A percentile compares a stretch with the other conserved stretches of the same genome.
phyloP scores from a whole-genome alignment of 2,888 invertebrate species.

The Lottia scabra region DNA sequence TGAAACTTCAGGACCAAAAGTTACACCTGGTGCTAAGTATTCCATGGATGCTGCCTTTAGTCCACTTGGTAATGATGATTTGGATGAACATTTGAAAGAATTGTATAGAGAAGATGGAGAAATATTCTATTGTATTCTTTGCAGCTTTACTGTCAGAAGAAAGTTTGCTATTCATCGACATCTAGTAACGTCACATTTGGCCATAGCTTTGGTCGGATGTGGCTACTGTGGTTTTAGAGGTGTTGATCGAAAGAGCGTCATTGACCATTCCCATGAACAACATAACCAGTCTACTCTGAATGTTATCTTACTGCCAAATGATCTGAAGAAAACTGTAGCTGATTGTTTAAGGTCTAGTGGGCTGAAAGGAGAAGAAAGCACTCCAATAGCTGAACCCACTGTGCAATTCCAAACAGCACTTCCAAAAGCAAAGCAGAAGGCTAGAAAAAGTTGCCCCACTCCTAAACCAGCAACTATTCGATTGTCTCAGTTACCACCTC shows the following conservation, averaged over 20 bases:
- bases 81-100: slow-evolving; percentile 34
- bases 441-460: not conserved
- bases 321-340: not conserved
- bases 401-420: not conserved
- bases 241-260: slow-evolving; percentile 37
- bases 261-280: slow-evolving; percentile 37
- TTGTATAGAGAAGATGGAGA: slow-evolving; percentile 27
- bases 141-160: slow-evolving; percentile 33
- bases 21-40: not conserved
- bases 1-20: not conserved
- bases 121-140: slow-evolving; percentile 29
- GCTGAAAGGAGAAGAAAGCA: not conserved
- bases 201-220: slow-evolving; percentile 27
- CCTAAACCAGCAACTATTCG: not conserved
- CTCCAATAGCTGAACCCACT: not conserved
- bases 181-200: slow-evolving; percentile 32
- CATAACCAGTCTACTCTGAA: slow-evolving; percentile 29
- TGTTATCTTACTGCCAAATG: not conserved
- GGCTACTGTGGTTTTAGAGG: slow-evolving; percentile 36
- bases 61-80: slow-evolving; percentile 27
- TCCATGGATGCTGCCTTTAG: slow-evolving; percentile 1
- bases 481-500: not conserved
- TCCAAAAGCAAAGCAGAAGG: not conserved
- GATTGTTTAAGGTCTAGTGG: not conserved
- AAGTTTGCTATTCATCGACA: slow-evolving; percentile 38